These are phyloP conservation scores for Adelges cooleyi DNA, from an alignment of 1,140 invertebrate genomes.

Conservation along the genomic window DNA sequence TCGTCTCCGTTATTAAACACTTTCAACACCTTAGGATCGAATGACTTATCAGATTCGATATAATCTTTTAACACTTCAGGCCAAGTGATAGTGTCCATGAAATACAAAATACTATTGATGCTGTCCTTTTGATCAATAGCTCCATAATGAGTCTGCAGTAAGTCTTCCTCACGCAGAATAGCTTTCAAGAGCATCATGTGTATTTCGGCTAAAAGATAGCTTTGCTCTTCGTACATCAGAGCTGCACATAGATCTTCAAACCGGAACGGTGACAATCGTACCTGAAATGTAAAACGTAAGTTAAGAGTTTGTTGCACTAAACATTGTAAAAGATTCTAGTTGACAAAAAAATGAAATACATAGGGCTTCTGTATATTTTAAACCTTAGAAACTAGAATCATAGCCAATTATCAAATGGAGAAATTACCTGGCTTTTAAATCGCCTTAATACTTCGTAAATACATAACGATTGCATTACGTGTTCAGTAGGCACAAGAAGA, in stretches of 20 bases:
- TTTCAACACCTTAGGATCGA: constrained; percentile 56
- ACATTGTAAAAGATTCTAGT: neutral
- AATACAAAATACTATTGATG: constrained; percentile 81
- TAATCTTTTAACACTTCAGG: constrained; percentile 79
- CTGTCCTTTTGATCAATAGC: constrained; percentile 93
- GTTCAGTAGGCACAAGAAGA: constrained; percentile 63
- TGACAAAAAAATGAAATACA: no score
- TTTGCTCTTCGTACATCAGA: constrained; percentile 82
- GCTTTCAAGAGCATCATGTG: constrained; percentile 86
- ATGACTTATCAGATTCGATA: constrained; percentile 74
- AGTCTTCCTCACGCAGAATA: constrained; percentile 84
- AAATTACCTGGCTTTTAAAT: constrained; percentile 58
- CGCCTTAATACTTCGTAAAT: constrained; percentile 90
- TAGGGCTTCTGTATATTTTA: no score
- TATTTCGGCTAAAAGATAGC: constrained; percentile 75
- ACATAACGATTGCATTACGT: constrained; percentile 65
- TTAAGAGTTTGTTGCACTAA: neutral
- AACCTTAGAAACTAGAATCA: no score
- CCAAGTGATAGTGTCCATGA: constrained; percentile 90
- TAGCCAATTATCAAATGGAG: neutral
- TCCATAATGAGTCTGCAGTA: constrained; percentile 88
- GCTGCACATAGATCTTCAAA: constrained; percentile 94
- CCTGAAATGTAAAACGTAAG: constrained; percentile 33
- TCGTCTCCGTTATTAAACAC: constrained; percentile 58
- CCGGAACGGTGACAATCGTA: constrained; percentile 83